Evolutionary conservation across 1,140 invertebrate species (phyloP).

Genomic region (Saccostrea glomerata): DNA sequence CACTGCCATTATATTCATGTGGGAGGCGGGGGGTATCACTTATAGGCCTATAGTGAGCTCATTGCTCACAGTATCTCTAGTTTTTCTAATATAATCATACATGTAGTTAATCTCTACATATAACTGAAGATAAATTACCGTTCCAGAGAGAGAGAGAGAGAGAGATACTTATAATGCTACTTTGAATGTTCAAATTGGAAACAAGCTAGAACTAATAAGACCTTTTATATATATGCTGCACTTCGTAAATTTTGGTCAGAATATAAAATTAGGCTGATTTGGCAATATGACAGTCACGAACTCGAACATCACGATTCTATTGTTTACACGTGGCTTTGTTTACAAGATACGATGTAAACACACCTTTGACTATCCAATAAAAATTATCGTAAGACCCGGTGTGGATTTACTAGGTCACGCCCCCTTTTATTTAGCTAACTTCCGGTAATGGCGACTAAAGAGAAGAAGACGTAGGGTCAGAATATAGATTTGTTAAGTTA

Average conservation of each 20-base stretch:
- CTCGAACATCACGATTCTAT: not conserved
- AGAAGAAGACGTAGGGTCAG: constrained; percentile 15
- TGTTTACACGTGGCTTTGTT: constrained; percentile 36
- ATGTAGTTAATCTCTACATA: too few relatives aligned
- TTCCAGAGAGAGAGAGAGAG: too few relatives aligned
- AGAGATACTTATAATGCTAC: too few relatives aligned
- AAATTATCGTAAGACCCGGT: constrained; percentile 3
- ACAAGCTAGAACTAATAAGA: too few relatives aligned
- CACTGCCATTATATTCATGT: too few relatives aligned
- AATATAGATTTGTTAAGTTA: not conserved
- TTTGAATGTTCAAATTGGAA: too few relatives aligned
- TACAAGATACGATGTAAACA: constrained; percentile 36
- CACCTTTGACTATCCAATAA: not conserved
- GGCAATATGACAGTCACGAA: constrained; percentile 22
- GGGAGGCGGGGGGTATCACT: too few relatives aligned
- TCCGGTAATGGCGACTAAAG: constrained; percentile 20
- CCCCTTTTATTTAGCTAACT: not conserved
- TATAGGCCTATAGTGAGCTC: too few relatives aligned
- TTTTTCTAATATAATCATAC: too few relatives aligned
- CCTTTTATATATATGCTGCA: too few relatives aligned
- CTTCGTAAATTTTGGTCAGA: not conserved
- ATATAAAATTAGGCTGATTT: constrained; percentile 13
- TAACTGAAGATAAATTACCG: too few relatives aligned
- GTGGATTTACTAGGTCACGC: not conserved
- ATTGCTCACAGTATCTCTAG: too few relatives aligned